Evolutionary conservation across 37 sponge, comb jelly and placozoan species (phyloP).

Genomic region (Crambe crambe): DNA sequence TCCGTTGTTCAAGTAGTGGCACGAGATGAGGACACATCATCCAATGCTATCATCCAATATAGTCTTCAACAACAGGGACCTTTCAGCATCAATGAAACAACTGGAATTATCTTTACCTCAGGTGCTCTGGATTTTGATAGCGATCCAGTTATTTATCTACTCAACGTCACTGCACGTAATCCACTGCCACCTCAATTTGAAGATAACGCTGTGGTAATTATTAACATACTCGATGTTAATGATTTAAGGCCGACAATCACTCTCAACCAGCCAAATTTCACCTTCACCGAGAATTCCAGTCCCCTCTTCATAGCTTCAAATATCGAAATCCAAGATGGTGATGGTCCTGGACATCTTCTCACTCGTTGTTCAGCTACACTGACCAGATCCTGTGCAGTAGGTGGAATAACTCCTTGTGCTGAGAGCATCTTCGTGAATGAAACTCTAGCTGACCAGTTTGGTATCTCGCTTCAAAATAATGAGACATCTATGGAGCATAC

Average conservation of each 20-base stretch:
- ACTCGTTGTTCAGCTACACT: neutral
- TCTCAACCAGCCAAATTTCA: neutral
- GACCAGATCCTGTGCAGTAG: neutral
- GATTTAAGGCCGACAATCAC: constrained; percentile 56
- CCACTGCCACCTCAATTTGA: constrained; percentile 37
- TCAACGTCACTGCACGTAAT: constrained; percentile 52
- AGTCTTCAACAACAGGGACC: neutral
- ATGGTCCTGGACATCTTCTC: constrained; percentile 8
- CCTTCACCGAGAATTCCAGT: constrained; percentile 30
- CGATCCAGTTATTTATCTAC: neutral
- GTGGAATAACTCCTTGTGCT: constrained; percentile 25
- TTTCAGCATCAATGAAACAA: neutral
- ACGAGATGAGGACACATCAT: constrained; percentile 42
- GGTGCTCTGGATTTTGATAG: constrained; percentile 67
- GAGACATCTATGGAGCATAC: neutral
- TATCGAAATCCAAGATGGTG: constrained; percentile 30
- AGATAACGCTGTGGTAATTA: constrained; percentile 22
- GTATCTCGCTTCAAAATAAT: neutral
- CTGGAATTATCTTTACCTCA: constrained; percentile 33
- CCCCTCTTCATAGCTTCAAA: constrained; percentile 17
- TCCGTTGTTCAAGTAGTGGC: constrained; percentile 27
- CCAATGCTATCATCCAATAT: constrained; percentile 35
- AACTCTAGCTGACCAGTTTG: neutral
- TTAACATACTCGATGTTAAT: constrained; percentile 59
- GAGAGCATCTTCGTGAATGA: constrained; percentile 30